Evolutionary conservation across 2,113 vertebrate species (phyloP), one percentile per base, ranked within the genome.

Genomic region (Clarias magur): DNA sequence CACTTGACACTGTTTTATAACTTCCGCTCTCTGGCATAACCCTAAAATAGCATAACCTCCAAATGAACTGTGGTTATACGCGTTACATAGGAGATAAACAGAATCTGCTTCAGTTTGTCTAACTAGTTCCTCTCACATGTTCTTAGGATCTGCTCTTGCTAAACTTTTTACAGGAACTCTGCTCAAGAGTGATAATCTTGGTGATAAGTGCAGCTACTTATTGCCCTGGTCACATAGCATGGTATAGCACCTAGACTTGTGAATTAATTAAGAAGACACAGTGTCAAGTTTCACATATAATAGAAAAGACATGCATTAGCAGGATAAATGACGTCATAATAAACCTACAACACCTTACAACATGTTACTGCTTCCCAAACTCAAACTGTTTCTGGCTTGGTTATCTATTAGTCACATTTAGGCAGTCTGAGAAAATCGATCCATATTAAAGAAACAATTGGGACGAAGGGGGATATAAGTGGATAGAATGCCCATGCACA

Each of bases 21-120:
- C 83, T 83, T 82, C 80, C 78, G 30, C 16, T 72, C 19, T 27
- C 16, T 83, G 73, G 59, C 70, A 79, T 67, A 79, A 82, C 21
- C 70, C 80, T 27, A 82, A 85, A 87, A 85, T 72, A 85, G 63
- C 42, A 10, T 19, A 83, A 72, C 8, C 70, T 72, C 48, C 30
- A 34, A 87, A 82, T 85, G 56, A 82, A 85, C 48, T 88, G 83
- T 78, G 54, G 80, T 83, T 48, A 25, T 27, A 53, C 25, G 38
- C 62, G 73, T 38, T 70, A 34, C 13, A n/a, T 5, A 10, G 17
- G 27, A 88, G 84, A 88, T 89, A 83, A 88, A 38, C 79, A 85
- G 68, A 59, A 38, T 56, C 53, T 25, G 16, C 38, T 10, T n/a
- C 15, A 60, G 56, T 86, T 79, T 1, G 11, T 81, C 19, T 2